Evolutionary conservation across 1,140 invertebrate genomes (phyloP).

Genomic region (Cylas formicarius): DNA sequence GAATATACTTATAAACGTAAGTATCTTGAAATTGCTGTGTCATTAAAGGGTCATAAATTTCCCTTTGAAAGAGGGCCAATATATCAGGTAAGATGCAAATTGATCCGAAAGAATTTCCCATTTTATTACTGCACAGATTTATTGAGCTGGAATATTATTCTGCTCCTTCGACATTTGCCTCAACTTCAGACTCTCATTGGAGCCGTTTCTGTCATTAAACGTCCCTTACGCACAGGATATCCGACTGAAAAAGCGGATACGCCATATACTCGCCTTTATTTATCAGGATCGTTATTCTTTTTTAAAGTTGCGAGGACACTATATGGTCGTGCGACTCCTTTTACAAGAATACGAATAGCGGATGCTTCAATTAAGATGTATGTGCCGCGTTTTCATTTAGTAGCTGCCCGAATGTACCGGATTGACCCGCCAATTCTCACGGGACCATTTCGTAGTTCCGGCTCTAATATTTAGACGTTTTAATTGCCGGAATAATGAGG

Average conservation of each 20-base stretch:
- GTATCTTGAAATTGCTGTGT: no score
- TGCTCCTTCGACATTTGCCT: slow-evolving; percentile 7
- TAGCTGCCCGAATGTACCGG: not conserved
- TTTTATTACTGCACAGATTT: not conserved
- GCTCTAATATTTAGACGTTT: no score
- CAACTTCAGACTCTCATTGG: no score
- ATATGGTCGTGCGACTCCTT: slow-evolving; percentile 24
- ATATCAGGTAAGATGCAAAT: not conserved
- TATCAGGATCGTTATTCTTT: slow-evolving; percentile 13
- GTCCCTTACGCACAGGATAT: slow-evolving; percentile 7
- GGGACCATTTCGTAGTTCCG: not conserved
- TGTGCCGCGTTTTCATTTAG: slow-evolving; percentile 15
- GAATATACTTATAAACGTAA: no score
- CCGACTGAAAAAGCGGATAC: slow-evolving; percentile 4
- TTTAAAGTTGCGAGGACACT: slow-evolving; percentile 6
- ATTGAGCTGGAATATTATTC: not conserved
- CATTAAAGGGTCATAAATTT: not conserved
- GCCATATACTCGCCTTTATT: slow-evolving; percentile 1
- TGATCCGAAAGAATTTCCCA: not conserved
- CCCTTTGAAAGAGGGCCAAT: not conserved
- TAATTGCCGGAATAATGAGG: no score
- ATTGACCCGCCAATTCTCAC: slow-evolving; percentile 11
- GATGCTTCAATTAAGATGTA: slow-evolving; percentile 27
- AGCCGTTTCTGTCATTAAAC: no score
- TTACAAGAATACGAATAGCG: slow-evolving; percentile 12